Evolutionary conservation across 2,888 invertebrate genomes (phyloP), one percentile per base, ranked within the genome.

Genomic region (Dryobota labecula): DNA sequence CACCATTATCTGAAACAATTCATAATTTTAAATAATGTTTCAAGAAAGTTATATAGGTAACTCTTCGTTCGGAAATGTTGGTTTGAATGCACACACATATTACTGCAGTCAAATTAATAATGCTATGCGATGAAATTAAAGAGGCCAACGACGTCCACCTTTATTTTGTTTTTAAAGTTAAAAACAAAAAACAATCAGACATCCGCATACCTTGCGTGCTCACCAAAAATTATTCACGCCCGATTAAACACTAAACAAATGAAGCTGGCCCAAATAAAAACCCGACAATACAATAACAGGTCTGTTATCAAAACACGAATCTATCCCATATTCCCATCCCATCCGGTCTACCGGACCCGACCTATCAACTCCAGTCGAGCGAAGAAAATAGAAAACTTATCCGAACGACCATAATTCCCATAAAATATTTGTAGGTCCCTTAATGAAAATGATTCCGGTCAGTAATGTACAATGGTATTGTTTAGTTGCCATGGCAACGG

Each of bases 1-100:
- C 91, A 97, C 96, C 94, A 97, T 97, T 88, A 97, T 97, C 97
- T 97, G 91, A 24, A 78, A 71, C 56, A 60, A n/a, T n/a, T n/a
- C n/a, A n/a, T n/a, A n/a, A n/a, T n/a, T n/a, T n/a, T n/a, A n/a
- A n/a, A n/a, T n/a, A n/a, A 41, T 41, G 41, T 41, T 15, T 41
- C 15, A 15, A 41, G 15, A 4, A 41, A 41, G 15, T 18, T 18
- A 15, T 15, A 41, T 4, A 41, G 15, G 15, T 13, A 13, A 5
- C 13, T 13, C 13, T 4, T 2, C 13, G 13, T 4, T 5, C 15
- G 4, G 41, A 41, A 13, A 41, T 6, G 4, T 41, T 41, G 41
- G 13, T 0, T 2, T 15, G 13, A 15, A 41, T 27, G 33, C 15
- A 33, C 33, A 54, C 6, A 20, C 11, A 30, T 1, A 54, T 11